A percentile compares a stretch with the other conserved stretches of the same genome.
Conservation (phyloP, 1,140 invertebrate species). For the Latrodectus geometricus region DNA sequence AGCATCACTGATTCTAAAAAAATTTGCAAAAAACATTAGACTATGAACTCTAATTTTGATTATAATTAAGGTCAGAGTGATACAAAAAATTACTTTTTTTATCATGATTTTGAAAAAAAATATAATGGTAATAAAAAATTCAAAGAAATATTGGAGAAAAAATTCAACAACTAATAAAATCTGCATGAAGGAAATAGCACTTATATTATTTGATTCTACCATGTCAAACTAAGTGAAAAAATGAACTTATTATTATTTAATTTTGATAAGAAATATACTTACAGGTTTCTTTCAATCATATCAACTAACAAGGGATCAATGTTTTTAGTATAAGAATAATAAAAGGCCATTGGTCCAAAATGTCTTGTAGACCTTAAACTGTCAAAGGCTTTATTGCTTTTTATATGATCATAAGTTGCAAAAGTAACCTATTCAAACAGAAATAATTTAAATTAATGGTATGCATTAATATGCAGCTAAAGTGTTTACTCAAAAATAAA, state of each 20-base stretch:
- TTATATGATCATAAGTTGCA: constrained; percentile 82
- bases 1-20: constrained; percentile 44
- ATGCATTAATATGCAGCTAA: no score
- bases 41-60: neutral
- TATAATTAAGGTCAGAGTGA: no score
- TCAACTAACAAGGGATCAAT: constrained; percentile 85
- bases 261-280: constrained; percentile 54
- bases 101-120: no score
- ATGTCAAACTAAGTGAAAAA: neutral
- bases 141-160: no score
- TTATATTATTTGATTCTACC: no score
- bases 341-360: constrained; percentile 91
- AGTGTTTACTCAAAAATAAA: no score
- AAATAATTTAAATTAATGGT: no score
- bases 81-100: no score
- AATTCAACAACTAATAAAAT: no score
- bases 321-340: constrained; percentile 83
- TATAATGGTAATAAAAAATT: no score
- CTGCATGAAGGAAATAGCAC: no score
- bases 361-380: constrained; percentile 88
- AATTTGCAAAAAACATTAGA: neutral
- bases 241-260: neutral
- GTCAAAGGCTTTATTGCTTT: constrained; percentile 79
- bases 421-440: constrained; percentile 73
- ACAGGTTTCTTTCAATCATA: constrained; percentile 74